Percentiles rank a stretch among this genome's conserved stretches.
phyloP scores from a whole-genome alignment of 1,140 invertebrate species.

The Bombus waltoni region DNA sequence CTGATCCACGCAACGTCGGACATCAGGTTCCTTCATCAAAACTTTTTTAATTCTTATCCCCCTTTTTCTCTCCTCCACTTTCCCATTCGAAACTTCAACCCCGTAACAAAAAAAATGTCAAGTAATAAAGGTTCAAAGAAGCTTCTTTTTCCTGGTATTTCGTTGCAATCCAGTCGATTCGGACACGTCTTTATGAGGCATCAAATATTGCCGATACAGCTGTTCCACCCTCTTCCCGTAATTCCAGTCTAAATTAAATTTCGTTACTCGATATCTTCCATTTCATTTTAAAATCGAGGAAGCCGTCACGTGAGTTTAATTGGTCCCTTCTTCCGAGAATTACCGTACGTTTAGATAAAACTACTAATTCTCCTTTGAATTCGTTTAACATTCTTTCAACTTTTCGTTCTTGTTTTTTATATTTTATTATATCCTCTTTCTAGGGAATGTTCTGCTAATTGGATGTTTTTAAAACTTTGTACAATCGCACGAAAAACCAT shows the following conservation, averaged over 20 bases:
- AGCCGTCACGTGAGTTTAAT: background rate
- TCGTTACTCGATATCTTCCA: background rate
- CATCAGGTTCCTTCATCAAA: background rate
- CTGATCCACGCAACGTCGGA: background rate
- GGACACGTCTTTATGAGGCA: background rate
- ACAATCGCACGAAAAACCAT: background rate
- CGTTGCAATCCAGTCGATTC: background rate
- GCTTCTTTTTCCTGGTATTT: background rate
- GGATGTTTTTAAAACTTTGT: background rate
- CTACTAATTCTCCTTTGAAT: background rate
- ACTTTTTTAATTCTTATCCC: background rate
- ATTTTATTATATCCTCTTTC: background rate
- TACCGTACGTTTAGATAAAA: background rate
- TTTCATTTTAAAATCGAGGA: conserved; percentile 3
- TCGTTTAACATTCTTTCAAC: background rate
- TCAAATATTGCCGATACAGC: conserved; percentile 4
- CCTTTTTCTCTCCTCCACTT: background rate
- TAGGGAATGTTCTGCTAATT: background rate
- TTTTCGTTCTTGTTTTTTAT: background rate
- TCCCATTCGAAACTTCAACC: background rate
- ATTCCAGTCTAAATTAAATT: conserved; percentile 29
- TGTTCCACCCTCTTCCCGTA: background rate
- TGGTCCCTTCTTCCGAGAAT: background rate
- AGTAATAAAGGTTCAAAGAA: background rate
- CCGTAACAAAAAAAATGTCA: background rate